These are phyloP conservation scores for Drosophila affinis DNA, from an alignment of 2,888 invertebrate genomes.

Conservation along the genomic window DNA sequence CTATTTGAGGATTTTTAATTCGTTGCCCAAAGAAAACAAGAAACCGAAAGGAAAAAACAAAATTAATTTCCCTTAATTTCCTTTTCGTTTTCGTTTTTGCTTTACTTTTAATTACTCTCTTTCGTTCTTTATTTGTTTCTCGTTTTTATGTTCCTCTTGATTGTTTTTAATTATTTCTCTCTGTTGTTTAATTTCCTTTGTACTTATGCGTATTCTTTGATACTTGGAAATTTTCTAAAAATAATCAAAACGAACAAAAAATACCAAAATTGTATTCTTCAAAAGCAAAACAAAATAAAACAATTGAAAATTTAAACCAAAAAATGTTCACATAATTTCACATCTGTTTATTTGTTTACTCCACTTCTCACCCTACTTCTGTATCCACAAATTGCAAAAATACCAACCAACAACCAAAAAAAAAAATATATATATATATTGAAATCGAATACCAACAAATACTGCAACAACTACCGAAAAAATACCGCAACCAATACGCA, in stretches of 20 bases:
- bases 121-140: slow-evolving; percentile 43
- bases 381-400: slow-evolving; percentile 79
- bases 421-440: slow-evolving; percentile 30
- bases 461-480: slow-evolving; percentile 18
- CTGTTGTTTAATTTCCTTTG: slow-evolving; percentile 31
- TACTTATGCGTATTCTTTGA: slow-evolving; percentile 41
- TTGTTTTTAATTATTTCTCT: slow-evolving; percentile 35
- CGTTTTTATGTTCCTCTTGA: slow-evolving; percentile 45
- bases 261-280: slow-evolving; percentile 30
- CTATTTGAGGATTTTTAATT: slow-evolving; percentile 43
- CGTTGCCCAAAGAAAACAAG: slow-evolving; percentile 18
- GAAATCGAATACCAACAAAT: slow-evolving; percentile 40
- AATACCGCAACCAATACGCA: slow-evolving; percentile 46
- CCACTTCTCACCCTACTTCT: slow-evolving; percentile 82
- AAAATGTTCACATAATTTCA: slow-evolving; percentile 83
- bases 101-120: slow-evolving; percentile 26
- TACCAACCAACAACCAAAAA: slow-evolving; percentile 33
- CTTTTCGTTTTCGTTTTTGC: slow-evolving; percentile 7
- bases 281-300: slow-evolving; percentile 37
- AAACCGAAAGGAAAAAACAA: slow-evolving; percentile 22
- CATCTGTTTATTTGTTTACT: slow-evolving; percentile 83
- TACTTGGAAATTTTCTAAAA: slow-evolving; percentile 31
- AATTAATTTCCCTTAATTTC: slow-evolving; percentile 26
- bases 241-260: slow-evolving; percentile 33
- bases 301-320: slow-evolving; percentile 58